A percentile compares a stretch with the other conserved stretches of the same genome.
phyloP scores from a whole-genome alignment of 2,113 vertebrate species.

The Diadophis punctatus region DNA sequence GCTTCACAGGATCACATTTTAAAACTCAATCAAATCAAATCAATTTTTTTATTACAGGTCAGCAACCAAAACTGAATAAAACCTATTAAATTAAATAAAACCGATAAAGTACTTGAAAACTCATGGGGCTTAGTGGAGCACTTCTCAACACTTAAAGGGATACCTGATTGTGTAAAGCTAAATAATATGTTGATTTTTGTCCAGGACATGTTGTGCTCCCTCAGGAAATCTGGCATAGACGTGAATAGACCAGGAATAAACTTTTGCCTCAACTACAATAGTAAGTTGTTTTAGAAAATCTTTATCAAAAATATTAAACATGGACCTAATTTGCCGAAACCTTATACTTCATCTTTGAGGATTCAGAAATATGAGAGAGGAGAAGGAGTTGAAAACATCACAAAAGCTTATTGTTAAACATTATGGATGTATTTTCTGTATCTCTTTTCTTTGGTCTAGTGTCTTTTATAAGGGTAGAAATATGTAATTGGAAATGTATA shows the following conservation, averaged over 20 bases:
- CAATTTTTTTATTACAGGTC: not conserved
- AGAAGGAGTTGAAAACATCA: not conserved
- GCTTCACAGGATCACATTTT: not conserved
- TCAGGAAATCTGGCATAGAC: not conserved
- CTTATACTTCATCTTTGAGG: not conserved
- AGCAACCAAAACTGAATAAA: not conserved
- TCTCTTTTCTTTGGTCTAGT: slow-evolving; percentile 16
- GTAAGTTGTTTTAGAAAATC: not conserved
- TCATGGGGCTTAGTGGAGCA: not conserved
- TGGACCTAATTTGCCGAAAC: not conserved
- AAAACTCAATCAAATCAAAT: not conserved
- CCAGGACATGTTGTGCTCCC: not conserved
- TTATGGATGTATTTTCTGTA: slow-evolving; percentile 26
- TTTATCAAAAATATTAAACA: not conserved
- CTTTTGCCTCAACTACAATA: not conserved
- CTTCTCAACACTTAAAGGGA: not conserved
- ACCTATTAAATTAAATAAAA: not conserved
- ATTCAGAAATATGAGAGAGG: not conserved
- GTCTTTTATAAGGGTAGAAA: slow-evolving; percentile 30
- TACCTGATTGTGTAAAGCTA: not conserved
- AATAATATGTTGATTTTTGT: not conserved
- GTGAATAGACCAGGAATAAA: not conserved
- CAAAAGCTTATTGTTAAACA: slow-evolving; percentile 18
- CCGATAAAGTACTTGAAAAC: not conserved
- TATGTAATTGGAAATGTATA: slow-evolving; percentile 33